These are phyloP conservation scores for Pyrrhosoma nymphula DNA, from an alignment of 2,888 invertebrate genomes.

Conservation along the genomic window DNA sequence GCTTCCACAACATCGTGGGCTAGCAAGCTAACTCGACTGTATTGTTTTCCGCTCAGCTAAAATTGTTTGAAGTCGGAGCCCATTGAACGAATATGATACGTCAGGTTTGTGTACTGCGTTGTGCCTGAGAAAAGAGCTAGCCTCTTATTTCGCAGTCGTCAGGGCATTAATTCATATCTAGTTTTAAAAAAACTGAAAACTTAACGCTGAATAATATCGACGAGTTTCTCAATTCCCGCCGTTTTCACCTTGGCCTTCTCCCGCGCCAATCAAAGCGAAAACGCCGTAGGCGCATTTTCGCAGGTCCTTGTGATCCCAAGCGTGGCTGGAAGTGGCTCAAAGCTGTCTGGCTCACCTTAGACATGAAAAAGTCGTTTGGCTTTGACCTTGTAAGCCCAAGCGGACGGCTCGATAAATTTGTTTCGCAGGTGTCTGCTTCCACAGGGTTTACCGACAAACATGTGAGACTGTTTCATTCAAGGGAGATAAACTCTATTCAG, in stretches of 20 bases:
- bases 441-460: background rate
- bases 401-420: background rate
- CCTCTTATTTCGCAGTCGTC: too few species aligned
- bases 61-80: too few species aligned
- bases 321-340: background rate
- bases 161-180: too few species aligned
- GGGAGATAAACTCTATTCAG: background rate
- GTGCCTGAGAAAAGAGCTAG: too few species aligned
- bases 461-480: background rate
- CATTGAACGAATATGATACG: too few species aligned
- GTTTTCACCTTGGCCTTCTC: background rate
- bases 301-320: constrained; percentile 1
- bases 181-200: too few species aligned
- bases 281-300: background rate
- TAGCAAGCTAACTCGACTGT: too few species aligned
- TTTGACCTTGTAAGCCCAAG: background rate
- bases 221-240: background rate
- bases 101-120: too few species aligned
- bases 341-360: constrained; percentile 36
- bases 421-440: background rate
- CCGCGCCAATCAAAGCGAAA: background rate
- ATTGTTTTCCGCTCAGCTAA: too few species aligned
- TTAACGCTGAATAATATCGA: background rate
- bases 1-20: too few species aligned
- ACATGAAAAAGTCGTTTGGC: background rate